These are phyloP conservation scores for Hydropsyche tenuis DNA, from an alignment of 1,140 invertebrate genomes.

Conservation along the genomic window DNA sequence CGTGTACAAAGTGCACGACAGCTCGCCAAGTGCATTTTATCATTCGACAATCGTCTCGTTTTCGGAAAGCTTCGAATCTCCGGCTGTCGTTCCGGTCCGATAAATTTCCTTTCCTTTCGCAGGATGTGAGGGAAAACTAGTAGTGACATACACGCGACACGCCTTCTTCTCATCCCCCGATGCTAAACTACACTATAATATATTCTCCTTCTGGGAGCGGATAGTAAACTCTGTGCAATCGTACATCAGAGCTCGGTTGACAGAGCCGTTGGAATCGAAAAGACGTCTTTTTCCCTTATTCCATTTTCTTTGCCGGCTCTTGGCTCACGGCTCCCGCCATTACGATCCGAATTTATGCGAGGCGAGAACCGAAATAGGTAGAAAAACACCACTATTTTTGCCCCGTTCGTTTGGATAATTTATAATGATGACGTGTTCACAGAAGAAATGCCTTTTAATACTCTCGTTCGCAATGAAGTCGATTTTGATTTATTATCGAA, in stretches of 20 bases:
- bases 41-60: no score
- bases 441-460: no score
- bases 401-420: background rate
- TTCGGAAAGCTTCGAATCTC: no score
- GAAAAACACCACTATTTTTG: slow-evolving; percentile 2
- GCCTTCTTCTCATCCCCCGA: no score
- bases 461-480: background rate
- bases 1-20: no score
- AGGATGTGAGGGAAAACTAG: no score
- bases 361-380: background rate
- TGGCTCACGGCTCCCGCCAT: background rate
- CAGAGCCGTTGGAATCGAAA: no score
- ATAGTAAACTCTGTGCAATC: background rate
- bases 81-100: no score
- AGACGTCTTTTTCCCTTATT: slow-evolving; percentile 2
- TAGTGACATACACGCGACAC: no score
- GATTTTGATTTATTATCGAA: background rate
- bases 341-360: slow-evolving; percentile 20
- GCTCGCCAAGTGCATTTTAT: no score
- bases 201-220: background rate
- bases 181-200: no score
- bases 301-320: background rate
- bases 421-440: slow-evolving; percentile 1
- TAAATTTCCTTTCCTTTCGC: no score
- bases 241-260: background rate